Conservation (phyloP, 2,113 vertebrate species). For the Vicugna pacos region DNA sequence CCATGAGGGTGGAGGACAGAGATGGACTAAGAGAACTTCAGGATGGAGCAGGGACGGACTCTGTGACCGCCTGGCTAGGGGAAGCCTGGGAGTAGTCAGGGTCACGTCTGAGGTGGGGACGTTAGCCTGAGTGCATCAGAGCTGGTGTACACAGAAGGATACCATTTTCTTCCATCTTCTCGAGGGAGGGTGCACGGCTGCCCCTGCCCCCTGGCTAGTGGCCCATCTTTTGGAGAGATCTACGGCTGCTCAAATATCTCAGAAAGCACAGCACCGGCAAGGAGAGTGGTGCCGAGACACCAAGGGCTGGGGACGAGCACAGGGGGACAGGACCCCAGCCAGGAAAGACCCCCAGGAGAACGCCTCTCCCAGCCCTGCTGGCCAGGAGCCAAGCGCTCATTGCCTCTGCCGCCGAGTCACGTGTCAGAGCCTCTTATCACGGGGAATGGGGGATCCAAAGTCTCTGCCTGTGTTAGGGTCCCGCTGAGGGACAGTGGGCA, state of each 20-base stretch:
- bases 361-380: background rate
- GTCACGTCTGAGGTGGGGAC: background rate
- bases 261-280: background rate
- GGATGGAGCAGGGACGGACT: background rate
- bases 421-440: background rate
- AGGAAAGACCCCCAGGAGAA: background rate
- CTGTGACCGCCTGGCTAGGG: fast-evolving
- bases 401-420: background rate
- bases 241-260: background rate
- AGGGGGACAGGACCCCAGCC: background rate
- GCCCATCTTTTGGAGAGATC: background rate
- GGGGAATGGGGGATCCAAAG: background rate
- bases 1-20: background rate
- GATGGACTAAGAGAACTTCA: background rate
- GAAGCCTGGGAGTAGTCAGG: background rate
- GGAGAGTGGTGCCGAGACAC: background rate
- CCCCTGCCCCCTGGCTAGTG: background rate
- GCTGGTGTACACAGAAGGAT: constrained; percentile 86
- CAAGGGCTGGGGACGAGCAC: background rate
- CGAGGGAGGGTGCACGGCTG: constrained; percentile 74
- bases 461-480: background rate
- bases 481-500: background rate
- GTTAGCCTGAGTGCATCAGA: background rate
- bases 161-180: constrained; percentile 93
- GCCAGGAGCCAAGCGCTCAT: background rate